A percentile compares a stretch with the other conserved stretches of the same genome.
Conservation (phyloP, 2,888 invertebrate species). For the Eupelmus urozonus region DNA sequence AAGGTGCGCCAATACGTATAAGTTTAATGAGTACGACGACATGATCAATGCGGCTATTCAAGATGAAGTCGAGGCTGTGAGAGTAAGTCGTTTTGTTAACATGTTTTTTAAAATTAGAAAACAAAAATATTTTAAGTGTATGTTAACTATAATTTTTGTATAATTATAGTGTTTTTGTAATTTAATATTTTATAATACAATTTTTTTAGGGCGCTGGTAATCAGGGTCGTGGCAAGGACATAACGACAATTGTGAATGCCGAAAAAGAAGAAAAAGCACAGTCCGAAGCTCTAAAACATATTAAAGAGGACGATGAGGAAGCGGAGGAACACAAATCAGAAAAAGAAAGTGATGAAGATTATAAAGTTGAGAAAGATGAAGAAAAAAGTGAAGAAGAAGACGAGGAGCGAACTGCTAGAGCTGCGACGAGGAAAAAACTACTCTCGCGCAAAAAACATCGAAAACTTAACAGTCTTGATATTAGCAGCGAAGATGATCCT, state of each 20-base stretch:
- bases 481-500: conserved; percentile 89
- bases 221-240: conserved; percentile 93
- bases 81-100: no score
- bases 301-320: conserved; percentile 78
- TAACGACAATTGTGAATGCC: conserved; percentile 89
- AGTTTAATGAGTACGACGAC: conserved; percentile 96
- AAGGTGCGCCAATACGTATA: conserved; percentile 87
- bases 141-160: no score
- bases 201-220: conserved; percentile 85
- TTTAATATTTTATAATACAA: neutral
- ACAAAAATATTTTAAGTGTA: neutral
- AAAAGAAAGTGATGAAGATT: conserved; percentile 74
- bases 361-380: conserved; percentile 72
- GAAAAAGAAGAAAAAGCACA: conserved; percentile 82
- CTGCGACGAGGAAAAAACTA: conserved; percentile 71
- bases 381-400: conserved; percentile 75
- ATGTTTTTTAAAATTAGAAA: neutral
- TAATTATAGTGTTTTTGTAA: neutral
- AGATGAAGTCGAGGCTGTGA: conserved; percentile 85
- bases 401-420: conserved; percentile 68
- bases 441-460: conserved; percentile 81
- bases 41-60: conserved; percentile 94
- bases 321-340: conserved; percentile 69
- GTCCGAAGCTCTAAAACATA: conserved; percentile 67
- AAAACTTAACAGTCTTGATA: conserved; percentile 88